Evolutionary conservation across 1,140 invertebrate species (phyloP), one percentile per base, ranked within the genome.

Genomic region (Papilio xuthus): DNA sequence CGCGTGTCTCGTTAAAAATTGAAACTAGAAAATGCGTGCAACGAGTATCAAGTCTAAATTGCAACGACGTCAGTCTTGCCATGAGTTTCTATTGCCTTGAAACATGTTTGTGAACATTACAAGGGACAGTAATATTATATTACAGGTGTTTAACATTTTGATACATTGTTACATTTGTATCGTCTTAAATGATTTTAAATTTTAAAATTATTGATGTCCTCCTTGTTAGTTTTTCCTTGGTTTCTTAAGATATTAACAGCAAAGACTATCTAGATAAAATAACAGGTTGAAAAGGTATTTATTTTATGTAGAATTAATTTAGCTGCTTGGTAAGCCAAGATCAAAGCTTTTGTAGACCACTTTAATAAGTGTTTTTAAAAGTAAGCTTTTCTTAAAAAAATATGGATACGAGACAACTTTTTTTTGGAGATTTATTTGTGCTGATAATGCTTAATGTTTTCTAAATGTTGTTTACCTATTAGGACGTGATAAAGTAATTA

Each of bases 11-110:
- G 23, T 67, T 67, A 67, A 67, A 67, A 67, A 32, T 67, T 15
- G 4, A 67, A 67, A 67, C 60, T 67, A 15, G 60, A 67, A 67
- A 67, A 67, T 67, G 60, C 60, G 60, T 67, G 13, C 23, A 26
- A 26, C 60, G 60, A 28, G 60, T 15, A 67, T 67, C 26, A 67
- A 67, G 60, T 67, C 60, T 67, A 26, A 28, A 26, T 26, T 60
- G 23, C 20, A 60, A 26, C 56, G 18, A 53, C 8, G 8, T n/a
- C 20, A 10, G 23, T 56, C n/a, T 56, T 56, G 8, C 20, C n/a
- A 9, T 20, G n/a, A 53, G 50, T 53, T 53, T 20, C n/a, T 8
- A 53, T 18, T 53, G 18, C 18, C n/a, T 18, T 53, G 9, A 53
- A 0, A 53, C 18, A 53, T 20, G n/a, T 53, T 20, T 53, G 7